Base-by-base conservation (phyloP, 1,140 invertebrate genomes). In the Hestina assimilis region DNA sequence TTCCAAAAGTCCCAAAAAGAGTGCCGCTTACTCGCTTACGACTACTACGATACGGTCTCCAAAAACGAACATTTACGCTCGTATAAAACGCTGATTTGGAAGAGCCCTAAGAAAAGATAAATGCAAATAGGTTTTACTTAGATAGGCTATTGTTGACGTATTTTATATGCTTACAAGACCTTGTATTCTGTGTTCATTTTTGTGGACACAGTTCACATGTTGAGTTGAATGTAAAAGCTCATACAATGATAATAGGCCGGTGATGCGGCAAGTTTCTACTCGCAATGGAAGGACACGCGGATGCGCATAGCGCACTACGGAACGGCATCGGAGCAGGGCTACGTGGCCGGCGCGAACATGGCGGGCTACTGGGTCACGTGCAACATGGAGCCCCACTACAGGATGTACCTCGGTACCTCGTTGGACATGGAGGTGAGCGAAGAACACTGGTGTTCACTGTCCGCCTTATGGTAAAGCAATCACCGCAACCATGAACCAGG, bases 271-370 rank as follows among this genome's bases (percentile, higher is more conserved):
- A 86, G 80, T 28, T 52, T 75, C 21, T 83, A 81, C 60, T 77
- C 77, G 8, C 74, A 80, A 47, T 83, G 80, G 80, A 79, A 79
- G 26, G 70, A 80, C 60, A 74, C 69, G 7, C 57, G 83, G 7
- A 52, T 77, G 3, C 72, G 83, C 0, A 47, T 72, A 45, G 73
- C 78, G 33, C 78, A 84, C 50, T 73, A 66, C 58, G 50, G 42
- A 5, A 72, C 69, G 31, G 80, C 83, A 0, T 59, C 61, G 54
- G 68, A 81, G 63, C 72, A 75, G 52, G 83, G 83, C 1, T 17
- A 40, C 63, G 23, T 79, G 3, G 83, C 83, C 2, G 83, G 80
- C 21, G 70, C 77, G 42, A 86, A 86, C 63, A 86, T 86, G 83
- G 67, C 83, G 1, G 83, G 83, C 11, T 73, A 71, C 62, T 83